Evolutionary conservation across 2,113 vertebrate genomes (phyloP).

Genomic region (Sylvilagus bachmani): DNA sequence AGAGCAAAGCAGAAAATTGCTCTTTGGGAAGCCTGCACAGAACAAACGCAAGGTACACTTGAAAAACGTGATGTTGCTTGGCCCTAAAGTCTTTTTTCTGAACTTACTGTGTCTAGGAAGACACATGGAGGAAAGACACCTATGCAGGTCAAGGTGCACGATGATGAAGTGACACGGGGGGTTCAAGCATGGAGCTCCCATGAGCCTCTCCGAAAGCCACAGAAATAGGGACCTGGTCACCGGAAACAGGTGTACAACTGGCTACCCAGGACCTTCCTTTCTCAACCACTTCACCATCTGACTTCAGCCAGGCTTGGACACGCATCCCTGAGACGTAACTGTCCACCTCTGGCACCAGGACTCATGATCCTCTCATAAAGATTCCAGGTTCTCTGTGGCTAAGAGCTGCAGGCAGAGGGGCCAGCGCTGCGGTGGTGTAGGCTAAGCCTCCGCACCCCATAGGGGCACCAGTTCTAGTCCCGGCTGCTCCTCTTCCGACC

Average conservation of each 20-base stretch:
- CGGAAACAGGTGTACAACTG: neutral
- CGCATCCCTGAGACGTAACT: neutral
- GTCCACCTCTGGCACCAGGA: neutral
- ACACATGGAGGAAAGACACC: neutral
- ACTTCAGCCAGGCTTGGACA: neutral
- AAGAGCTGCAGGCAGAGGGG: neutral
- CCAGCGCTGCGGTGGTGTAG: too few species aligned
- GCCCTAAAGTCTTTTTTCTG: neutral
- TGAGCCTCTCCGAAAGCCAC: neutral
- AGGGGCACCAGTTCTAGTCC: too few species aligned
- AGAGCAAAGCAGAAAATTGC: neutral
- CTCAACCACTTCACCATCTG: neutral
- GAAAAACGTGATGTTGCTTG: neutral
- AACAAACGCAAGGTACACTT: neutral
- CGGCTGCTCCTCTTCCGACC: too few species aligned
- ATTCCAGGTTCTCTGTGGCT: neutral
- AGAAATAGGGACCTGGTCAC: neutral
- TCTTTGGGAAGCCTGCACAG: neutral
- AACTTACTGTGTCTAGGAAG: neutral
- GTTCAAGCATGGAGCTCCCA: neutral
- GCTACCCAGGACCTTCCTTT: neutral
- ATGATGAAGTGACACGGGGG: neutral
- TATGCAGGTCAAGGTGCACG: rapidly evolving
- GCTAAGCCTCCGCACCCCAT: too few species aligned
- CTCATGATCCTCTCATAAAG: rapidly evolving